A percentile compares a stretch with the other conserved stretches of the same genome.
Evolutionary conservation across 2,888 invertebrate species (phyloP).

Genomic region (Hylaea fasciaria): DNA sequence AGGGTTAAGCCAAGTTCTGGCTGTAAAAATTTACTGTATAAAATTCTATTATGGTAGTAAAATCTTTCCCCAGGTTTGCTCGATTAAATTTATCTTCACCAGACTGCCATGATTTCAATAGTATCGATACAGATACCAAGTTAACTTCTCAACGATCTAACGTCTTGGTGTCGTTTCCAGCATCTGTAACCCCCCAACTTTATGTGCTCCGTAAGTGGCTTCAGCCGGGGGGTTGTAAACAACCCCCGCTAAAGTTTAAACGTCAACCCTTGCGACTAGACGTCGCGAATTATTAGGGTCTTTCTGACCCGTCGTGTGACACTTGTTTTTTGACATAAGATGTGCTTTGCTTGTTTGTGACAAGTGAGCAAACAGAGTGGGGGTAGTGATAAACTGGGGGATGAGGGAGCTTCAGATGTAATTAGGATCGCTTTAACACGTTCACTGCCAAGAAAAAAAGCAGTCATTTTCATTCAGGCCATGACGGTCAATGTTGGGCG

Average conservation of each 20-base stretch:
- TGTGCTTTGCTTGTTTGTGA: slow-evolving; percentile 31
- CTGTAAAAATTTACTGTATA: too few relatives aligned
- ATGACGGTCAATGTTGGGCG: too few relatives aligned
- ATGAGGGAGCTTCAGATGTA: slow-evolving; percentile 17
- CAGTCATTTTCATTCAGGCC: too few relatives aligned
- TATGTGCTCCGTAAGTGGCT: slow-evolving; percentile 70
- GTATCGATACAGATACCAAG: too few relatives aligned
- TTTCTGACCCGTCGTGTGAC: slow-evolving; percentile 56
- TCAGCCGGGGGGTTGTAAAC: slow-evolving; percentile 67
- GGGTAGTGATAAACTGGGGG: slow-evolving; percentile 22
- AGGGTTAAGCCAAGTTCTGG: neutral
- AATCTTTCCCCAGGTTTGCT: too few relatives aligned
- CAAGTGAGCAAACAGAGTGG: slow-evolving; percentile 20
- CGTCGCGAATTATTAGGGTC: slow-evolving; percentile 73
- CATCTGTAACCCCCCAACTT: slow-evolving; percentile 54
- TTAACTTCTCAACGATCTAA: too few relatives aligned
- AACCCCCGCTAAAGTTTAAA: slow-evolving; percentile 72
- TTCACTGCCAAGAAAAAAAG: too few relatives aligned
- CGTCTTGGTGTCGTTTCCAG: slow-evolving; percentile 53
- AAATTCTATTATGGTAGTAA: too few relatives aligned
- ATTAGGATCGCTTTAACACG: slow-evolving; percentile 23
- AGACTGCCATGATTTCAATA: neutral
- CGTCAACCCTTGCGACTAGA: slow-evolving; percentile 70
- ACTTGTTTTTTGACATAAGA: slow-evolving; percentile 60
- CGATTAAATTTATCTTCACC: too few relatives aligned